Percentiles rank a stretch among this genome's conserved stretches.
Conservation (phyloP, 2,888 invertebrate species). For the Metalampra italica region DNA sequence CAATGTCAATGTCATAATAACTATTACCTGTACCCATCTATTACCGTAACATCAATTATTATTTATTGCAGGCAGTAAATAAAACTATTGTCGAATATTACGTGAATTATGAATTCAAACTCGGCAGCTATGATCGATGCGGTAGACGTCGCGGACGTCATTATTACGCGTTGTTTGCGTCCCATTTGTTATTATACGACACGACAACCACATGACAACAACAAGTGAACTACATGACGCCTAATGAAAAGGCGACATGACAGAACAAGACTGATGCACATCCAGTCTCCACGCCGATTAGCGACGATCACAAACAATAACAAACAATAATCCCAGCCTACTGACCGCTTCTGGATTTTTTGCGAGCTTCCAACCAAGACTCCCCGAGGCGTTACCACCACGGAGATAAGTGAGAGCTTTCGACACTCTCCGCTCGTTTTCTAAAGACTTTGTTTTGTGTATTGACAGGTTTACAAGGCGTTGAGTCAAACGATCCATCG, state of each 20-base stretch:
- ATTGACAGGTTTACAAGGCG: constrained; percentile 20
- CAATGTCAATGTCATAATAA: constrained; percentile 3
- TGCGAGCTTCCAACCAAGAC: constrained; percentile 18
- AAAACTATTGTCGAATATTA: constrained; percentile 6
- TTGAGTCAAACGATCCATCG: constrained; percentile 31
- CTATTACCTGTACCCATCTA: too few species aligned
- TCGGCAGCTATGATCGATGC: constrained; percentile 10
- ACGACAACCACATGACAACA: neutral
- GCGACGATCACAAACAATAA: constrained; percentile 41
- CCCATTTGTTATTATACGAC: neutral
- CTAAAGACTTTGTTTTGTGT: constrained; percentile 20
- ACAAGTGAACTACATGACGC: constrained; percentile 14
- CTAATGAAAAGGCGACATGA: constrained; percentile 17
- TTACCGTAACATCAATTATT: constrained; percentile 1
- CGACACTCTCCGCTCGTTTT: constrained; percentile 31
- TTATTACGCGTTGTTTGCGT: neutral
- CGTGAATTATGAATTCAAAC: constrained; percentile 7
- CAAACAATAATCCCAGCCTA: constrained; percentile 46
- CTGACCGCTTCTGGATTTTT: constrained; percentile 49
- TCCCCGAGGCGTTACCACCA: constrained; percentile 37
- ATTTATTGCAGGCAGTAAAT: constrained; percentile 9
- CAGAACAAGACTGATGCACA: constrained; percentile 18
- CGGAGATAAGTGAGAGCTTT: constrained; percentile 46
- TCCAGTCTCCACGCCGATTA: constrained; percentile 37
- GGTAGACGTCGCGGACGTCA: neutral